phyloP scores from a whole-genome alignment of 1,140 invertebrate genomes.

The Armadillidium nasatum region DNA sequence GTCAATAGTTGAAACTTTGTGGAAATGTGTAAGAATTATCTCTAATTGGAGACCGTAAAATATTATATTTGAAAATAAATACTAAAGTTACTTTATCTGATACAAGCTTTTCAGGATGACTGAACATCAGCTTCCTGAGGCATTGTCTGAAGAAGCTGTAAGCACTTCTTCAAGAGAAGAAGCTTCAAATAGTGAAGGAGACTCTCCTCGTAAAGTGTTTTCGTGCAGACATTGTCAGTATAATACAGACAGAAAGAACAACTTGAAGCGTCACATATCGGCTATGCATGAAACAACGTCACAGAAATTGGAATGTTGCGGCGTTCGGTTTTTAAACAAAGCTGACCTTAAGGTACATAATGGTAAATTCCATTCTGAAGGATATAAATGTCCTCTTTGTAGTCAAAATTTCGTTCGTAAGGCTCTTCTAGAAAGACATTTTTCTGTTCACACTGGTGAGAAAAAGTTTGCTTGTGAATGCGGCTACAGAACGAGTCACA shows the following conservation, averaged over 20 bases:
- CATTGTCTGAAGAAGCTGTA: background rate
- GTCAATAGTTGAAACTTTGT: background rate
- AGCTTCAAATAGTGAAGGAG: background rate
- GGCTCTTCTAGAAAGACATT: slow-evolving; percentile 54
- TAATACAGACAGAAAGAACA: slow-evolving; percentile 54
- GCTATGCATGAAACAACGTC: slow-evolving; percentile 53
- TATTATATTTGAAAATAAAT: background rate
- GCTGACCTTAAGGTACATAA: slow-evolving; percentile 52
- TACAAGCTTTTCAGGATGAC: too few species aligned
- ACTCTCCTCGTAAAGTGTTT: slow-evolving; percentile 5
- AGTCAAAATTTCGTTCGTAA: slow-evolving; percentile 53
- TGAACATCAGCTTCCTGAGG: too few species aligned
- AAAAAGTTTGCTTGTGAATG: slow-evolving; percentile 54
- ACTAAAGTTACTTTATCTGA: too few species aligned
- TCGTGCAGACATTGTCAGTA: slow-evolving; percentile 50
- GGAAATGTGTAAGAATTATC: too few species aligned
- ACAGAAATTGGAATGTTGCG: slow-evolving; percentile 52
- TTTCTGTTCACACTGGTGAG: slow-evolving; percentile 51
- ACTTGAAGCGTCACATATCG: slow-evolving; percentile 53
- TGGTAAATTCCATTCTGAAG: slow-evolving; percentile 49
- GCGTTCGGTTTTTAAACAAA: slow-evolving; percentile 51
- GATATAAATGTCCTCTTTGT: slow-evolving; percentile 52
- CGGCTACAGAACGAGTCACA: slow-evolving; percentile 55
- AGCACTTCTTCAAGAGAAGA: background rate
- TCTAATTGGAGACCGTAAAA: background rate